Base-by-base conservation (phyloP, 2,113 vertebrate genomes). In the Oreochromis niloticus region DNA sequence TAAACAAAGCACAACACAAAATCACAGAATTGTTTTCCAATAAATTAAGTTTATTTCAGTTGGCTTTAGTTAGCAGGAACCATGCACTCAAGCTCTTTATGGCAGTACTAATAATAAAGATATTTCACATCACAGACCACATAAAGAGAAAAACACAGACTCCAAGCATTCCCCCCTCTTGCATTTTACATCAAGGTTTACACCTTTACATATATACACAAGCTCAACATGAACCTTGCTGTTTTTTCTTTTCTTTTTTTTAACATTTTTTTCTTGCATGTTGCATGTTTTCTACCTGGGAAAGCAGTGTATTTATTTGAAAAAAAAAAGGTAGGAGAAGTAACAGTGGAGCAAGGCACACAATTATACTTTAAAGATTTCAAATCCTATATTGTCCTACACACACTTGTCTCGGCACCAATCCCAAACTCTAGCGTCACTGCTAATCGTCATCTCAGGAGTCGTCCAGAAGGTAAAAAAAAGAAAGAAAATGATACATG, bases 81-180 rank as follows among this genome's bases (percentile, higher is more conserved):
- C 98, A 99, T 99, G 98, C 98, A 98, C 95, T 97, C 97, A 97
- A 98, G 97, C 97, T 96, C 90, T 95, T 98, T 97, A 98, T 97
- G 97, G 97, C 97, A 95, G 97, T 97, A 95, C 52, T 86, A 87
- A 55, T 83, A 85, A 80, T 90, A 91, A 86, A 89, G 89, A 97
- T 97, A 97, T 97, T 97, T 95, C 96, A 98, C 97, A 96, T 96
- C 96, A 98, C 97, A 94, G 96, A 95, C 97, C 97, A 97, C 96
- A 92, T 80, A 95, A 91, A 94, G 90, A 89, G 91, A 88, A 95
- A 79, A 92, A 96, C 96, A 98, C 97, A 97, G 97, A 98, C 97
- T 97, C 95, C 92, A 96, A 97, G 97, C 97, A 96, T 97, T 96
- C 97, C 96, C 97, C 97, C 94, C 94, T 96, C 97, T 78, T 93